Percentiles rank a stretch among this genome's conserved stretches.
These are phyloP conservation scores for Zeuzera pyrina DNA, from an alignment of 2,888 invertebrate genomes.

Conservation along the genomic window DNA sequence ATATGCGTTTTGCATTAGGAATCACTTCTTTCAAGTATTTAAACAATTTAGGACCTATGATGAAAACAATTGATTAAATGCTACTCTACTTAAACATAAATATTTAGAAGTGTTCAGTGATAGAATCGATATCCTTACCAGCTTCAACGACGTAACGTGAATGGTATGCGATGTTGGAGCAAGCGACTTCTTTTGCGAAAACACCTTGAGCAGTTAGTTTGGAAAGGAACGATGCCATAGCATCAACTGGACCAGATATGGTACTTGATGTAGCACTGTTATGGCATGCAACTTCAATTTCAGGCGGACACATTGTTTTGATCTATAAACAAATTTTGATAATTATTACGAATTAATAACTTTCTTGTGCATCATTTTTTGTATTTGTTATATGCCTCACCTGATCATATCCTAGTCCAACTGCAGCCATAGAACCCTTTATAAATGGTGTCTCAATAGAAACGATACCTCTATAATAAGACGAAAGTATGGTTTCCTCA, in stretches of 20 bases:
- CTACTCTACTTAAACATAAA: background rate
- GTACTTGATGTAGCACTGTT: constrained; percentile 84
- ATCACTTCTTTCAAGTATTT: too few species aligned
- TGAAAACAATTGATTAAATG: too few species aligned
- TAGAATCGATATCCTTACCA: constrained; percentile 34
- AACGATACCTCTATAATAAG: constrained; percentile 84
- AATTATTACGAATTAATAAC: too few species aligned
- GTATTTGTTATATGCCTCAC: too few species aligned
- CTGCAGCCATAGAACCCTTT: constrained; percentile 89
- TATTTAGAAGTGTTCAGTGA: background rate
- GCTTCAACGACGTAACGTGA: constrained; percentile 80
- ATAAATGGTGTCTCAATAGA: constrained; percentile 76
- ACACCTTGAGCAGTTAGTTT: constrained; percentile 38
- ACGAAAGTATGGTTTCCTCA: constrained; percentile 84
- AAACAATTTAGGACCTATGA: too few species aligned
- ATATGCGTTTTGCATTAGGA: too few species aligned
- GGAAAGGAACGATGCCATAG: constrained; percentile 71
- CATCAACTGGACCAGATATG: constrained; percentile 80
- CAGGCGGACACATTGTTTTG: constrained; percentile 65
- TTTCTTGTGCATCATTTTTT: too few species aligned
- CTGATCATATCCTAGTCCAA: constrained; percentile 74
- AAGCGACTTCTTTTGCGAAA: constrained; percentile 53
- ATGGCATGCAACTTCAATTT: constrained; percentile 84
- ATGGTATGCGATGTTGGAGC: constrained; percentile 90
- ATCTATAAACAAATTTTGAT: too few species aligned